Conservation (phyloP, 2,888 invertebrate species). For the Eremobia ochroleuca region DNA sequence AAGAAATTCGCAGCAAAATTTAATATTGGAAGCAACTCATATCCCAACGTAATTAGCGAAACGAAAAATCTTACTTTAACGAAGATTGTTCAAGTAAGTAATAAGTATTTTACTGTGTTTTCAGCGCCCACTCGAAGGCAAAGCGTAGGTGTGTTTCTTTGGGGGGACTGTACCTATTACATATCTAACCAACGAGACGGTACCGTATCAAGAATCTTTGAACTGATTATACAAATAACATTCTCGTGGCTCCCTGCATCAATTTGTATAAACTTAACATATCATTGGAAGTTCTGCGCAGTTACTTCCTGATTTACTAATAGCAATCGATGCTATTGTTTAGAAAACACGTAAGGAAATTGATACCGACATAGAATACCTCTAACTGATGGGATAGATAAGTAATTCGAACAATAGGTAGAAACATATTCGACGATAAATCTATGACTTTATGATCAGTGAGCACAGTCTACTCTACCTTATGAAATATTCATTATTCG, state of each 20-base stretch:
- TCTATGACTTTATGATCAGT: conserved; percentile 33
- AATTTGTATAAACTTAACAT: conserved; percentile 38
- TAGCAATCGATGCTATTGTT: conserved; percentile 23
- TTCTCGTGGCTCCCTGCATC: conserved; percentile 13
- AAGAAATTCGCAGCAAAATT: conserved; percentile 90
- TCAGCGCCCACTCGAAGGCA: neutral
- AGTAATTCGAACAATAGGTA: conserved; percentile 4
- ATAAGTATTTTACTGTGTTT: neutral
- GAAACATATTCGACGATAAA: conserved; percentile 29
- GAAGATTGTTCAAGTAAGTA: conserved; percentile 93
- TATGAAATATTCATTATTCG: conserved; percentile 48
- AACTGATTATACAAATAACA: conserved; percentile 6
- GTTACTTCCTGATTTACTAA: conserved; percentile 20
- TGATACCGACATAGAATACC: conserved; percentile 8
- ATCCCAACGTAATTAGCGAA: conserved; percentile 93
- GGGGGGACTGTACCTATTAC: neutral
- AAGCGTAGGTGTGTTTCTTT: neutral
- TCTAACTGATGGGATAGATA: conserved; percentile 28
- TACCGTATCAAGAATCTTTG: neutral
- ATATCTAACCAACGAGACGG: neutral
- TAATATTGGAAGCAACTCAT: conserved; percentile 94
- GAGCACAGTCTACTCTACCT: conserved; percentile 13
- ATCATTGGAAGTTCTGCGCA: conserved; percentile 24
- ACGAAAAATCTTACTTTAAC: conserved; percentile 94
- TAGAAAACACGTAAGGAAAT: conserved; percentile 16